These are phyloP conservation scores for Plebejus melissa DNA, from an alignment of 2,888 invertebrate genomes.

Conservation along the genomic window DNA sequence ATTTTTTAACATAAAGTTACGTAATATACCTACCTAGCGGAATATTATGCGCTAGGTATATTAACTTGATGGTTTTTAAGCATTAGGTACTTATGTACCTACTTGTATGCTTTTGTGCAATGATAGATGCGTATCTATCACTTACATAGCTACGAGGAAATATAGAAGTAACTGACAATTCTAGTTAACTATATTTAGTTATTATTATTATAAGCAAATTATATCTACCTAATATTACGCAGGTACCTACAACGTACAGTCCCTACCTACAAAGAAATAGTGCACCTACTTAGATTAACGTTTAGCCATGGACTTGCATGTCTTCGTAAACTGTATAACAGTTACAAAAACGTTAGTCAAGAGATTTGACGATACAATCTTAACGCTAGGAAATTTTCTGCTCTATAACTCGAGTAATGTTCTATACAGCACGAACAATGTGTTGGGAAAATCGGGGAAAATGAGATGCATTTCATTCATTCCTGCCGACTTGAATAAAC, in stretches of 20 bases:
- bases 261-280: background rate
- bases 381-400: slow-evolving; percentile 59
- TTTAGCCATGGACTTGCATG: background rate
- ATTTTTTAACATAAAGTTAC: background rate
- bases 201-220: too few relatives aligned
- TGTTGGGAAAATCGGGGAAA: background rate
- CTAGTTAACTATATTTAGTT: too few relatives aligned
- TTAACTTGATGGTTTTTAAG: background rate
- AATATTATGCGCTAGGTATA: too few relatives aligned
- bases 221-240: too few relatives aligned
- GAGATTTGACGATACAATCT: slow-evolving; percentile 49
- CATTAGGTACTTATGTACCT: too few relatives aligned
- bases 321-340: background rate
- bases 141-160: too few relatives aligned
- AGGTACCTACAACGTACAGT: too few relatives aligned
- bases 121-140: too few relatives aligned
- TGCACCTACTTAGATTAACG: background rate
- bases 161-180: too few relatives aligned
- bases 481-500: background rate
- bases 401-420: slow-evolving; percentile 64
- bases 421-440: slow-evolving; percentile 26
- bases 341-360: slow-evolving; percentile 25
- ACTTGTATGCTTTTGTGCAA: too few relatives aligned
- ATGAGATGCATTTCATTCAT: slow-evolving; percentile 18
- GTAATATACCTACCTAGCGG: too few relatives aligned